phyloP scores from a whole-genome alignment of 1,140 invertebrate species.

The Philopotamus ludificatus region DNA sequence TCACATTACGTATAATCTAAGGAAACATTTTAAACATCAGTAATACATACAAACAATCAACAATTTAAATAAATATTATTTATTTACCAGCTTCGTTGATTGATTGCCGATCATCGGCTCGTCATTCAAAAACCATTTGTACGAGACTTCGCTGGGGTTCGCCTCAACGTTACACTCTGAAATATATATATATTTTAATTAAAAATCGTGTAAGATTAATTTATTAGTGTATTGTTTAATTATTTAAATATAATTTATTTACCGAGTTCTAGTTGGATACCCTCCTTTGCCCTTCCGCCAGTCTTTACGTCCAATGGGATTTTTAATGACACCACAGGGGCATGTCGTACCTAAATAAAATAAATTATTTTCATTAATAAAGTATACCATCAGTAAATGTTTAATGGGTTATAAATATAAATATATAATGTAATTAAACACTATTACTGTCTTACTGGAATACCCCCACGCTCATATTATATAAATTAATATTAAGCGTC shows the following conservation, averaged over 20 bases:
- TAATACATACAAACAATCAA: too few species aligned
- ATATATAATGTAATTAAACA: too few species aligned
- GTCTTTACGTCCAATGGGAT: conserved; percentile 46
- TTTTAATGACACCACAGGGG: conserved; percentile 62
- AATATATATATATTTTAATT: conserved; percentile 15
- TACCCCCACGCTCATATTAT: too few species aligned
- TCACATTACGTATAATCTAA: conserved; percentile 65
- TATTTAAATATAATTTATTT: conserved; percentile 18
- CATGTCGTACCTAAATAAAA: conserved; percentile 59
- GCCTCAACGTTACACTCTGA: conserved; percentile 69
- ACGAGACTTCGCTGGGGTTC: conserved; percentile 72
- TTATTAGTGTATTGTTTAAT: conserved; percentile 3
- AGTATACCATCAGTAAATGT: too few species aligned
- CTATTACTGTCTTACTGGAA: too few species aligned
- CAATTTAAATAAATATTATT: conserved; percentile 34
- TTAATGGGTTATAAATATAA: too few species aligned
- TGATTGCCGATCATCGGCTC: conserved; percentile 62
- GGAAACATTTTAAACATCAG: too few species aligned
- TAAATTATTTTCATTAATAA: too few species aligned
- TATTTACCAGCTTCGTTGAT: conserved; percentile 60
- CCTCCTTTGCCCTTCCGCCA: conserved; percentile 35
- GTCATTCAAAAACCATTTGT: conserved; percentile 73
- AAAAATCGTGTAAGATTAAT: not conserved
- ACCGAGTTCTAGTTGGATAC: conserved; percentile 35
- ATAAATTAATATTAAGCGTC: too few species aligned